These are phyloP conservation scores for Apodemia zela DNA, from an alignment of 2,888 invertebrate genomes.

Conservation along the genomic window DNA sequence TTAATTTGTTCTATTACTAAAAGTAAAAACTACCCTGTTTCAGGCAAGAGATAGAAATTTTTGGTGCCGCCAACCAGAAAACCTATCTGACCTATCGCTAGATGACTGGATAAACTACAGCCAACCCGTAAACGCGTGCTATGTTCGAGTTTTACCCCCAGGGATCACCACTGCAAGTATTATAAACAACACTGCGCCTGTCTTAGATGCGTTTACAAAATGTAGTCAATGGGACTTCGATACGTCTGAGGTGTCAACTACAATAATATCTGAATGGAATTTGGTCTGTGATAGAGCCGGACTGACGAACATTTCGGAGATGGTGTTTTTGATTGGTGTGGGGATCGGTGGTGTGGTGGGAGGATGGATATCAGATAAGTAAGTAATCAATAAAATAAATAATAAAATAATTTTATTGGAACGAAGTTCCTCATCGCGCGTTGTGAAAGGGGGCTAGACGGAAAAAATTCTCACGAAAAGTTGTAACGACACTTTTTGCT, in stretches of 20 bases:
- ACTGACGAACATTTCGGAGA: constrained; percentile 86
- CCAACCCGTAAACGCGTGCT: constrained; percentile 82
- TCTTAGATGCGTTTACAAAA: constrained; percentile 58
- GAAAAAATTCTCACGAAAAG: too few species aligned
- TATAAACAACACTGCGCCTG: constrained; percentile 58
- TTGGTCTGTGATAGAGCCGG: constrained; percentile 87
- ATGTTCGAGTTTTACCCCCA: constrained; percentile 65
- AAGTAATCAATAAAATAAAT: constrained; percentile 34
- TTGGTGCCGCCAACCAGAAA: constrained; percentile 85
- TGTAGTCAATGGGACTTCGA: constrained; percentile 84
- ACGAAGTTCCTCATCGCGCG: too few species aligned
- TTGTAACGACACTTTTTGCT: too few species aligned
- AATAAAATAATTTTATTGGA: too few species aligned
- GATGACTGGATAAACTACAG: constrained; percentile 84
- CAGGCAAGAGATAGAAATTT: constrained; percentile 83
- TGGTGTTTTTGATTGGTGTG: constrained; percentile 88
- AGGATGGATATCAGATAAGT: constrained; percentile 88
- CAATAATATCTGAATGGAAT: constrained; percentile 88
- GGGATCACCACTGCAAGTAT: constrained; percentile 59
- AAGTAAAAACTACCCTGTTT: constrained; percentile 30
- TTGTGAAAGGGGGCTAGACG: too few species aligned
- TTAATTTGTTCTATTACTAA: too few species aligned
- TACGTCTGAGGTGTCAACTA: constrained; percentile 78
- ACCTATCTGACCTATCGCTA: constrained; percentile 74
- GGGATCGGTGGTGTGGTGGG: constrained; percentile 89